A percentile compares a stretch with the other conserved stretches of the same genome.
These are phyloP conservation scores for Vanessa atalanta DNA, from an alignment of 1,140 invertebrate species.

Conservation along the genomic window DNA sequence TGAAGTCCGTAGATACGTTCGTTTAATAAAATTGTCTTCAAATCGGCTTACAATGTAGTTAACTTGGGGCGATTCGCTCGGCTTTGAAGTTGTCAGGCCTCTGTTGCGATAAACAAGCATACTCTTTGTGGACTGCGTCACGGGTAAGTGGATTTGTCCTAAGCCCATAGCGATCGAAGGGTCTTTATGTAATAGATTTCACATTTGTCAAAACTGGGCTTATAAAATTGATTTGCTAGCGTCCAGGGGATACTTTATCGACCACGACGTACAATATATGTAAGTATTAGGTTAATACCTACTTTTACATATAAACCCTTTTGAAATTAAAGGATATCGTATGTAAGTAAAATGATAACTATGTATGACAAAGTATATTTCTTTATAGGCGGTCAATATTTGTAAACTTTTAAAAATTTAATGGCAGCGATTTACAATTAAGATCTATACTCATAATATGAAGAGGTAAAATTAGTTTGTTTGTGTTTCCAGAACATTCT, in stretches of 20 bases:
- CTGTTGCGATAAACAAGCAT: constrained; percentile 30
- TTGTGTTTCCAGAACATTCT: too few relatives aligned
- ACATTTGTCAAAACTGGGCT: constrained; percentile 50
- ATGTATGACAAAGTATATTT: too few relatives aligned
- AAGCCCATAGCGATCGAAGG: constrained; percentile 28
- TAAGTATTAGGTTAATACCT: too few relatives aligned
- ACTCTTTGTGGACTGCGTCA: constrained; percentile 14
- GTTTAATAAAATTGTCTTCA: constrained; percentile 34
- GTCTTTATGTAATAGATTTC: constrained; percentile 43
- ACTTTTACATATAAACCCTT: too few relatives aligned
- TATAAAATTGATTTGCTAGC: constrained; percentile 35
- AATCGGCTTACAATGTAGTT: constrained; percentile 39
- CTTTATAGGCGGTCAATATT: too few relatives aligned
- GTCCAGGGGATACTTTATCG: neutral
- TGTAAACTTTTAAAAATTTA: too few relatives aligned
- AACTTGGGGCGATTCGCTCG: constrained; percentile 25
- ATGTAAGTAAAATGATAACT: too few relatives aligned
- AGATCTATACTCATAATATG: too few relatives aligned
- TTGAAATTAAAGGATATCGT: too few relatives aligned
- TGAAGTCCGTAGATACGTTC: constrained; percentile 6
- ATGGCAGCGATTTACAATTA: too few relatives aligned
- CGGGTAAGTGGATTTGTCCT: constrained; percentile 44
- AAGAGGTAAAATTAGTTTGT: too few relatives aligned
- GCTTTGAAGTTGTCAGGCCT: constrained; percentile 38
- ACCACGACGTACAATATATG: neutral